Base-by-base conservation (phyloP, 2,797 vertebrate genomes). In the Masticophis lateralis region DNA sequence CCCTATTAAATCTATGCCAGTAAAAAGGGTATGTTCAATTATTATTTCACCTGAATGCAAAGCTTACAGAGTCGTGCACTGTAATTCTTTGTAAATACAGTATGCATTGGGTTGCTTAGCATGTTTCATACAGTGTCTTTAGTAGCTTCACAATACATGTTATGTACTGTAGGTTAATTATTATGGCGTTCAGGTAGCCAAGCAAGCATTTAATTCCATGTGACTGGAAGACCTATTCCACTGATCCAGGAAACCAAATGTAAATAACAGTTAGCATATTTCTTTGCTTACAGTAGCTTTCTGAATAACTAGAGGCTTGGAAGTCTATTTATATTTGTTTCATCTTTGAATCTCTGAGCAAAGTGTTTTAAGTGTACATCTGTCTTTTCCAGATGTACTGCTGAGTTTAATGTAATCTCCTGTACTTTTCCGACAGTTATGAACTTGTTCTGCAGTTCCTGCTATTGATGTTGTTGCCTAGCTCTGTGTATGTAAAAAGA, bases 381-480 rank as follows among this genome's bases (percentile, higher is more conserved):
- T 91, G 4, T 37, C 66, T 89, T 79, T 53, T 83, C 86, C 43
- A 79, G 27, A 60, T 47, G 28, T 53, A 53, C 66, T 88, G 1
- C 83, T 87, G n/a, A 47, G 14, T 32, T 83, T 93, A 53, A 89
- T 89, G 51, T 92, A 60, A 53, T 66, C 90, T 43, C 57, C 22
- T 92, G 32, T 89, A 91, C 60, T 55, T 91, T 86, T 18, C 37
- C 43, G 89, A 43, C 55, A 89, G 61, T 22, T n/a, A 27, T 0
- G 0, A 93, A 91, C 27, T 91, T 88, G 14, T 1, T 43, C 69
- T 86, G 86, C 86, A 22, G 59, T 74, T 91, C 89, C 3, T 94
- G 86, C 61, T 94, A 8, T 91, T 88, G 87, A 95, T 96, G 90
- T 83, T 91, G 92, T 92, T 87, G 92, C 94, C 91, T 94, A 55